Base-by-base conservation (phyloP, 2,113 vertebrate genomes). In the Australoheros scitulus region DNA sequence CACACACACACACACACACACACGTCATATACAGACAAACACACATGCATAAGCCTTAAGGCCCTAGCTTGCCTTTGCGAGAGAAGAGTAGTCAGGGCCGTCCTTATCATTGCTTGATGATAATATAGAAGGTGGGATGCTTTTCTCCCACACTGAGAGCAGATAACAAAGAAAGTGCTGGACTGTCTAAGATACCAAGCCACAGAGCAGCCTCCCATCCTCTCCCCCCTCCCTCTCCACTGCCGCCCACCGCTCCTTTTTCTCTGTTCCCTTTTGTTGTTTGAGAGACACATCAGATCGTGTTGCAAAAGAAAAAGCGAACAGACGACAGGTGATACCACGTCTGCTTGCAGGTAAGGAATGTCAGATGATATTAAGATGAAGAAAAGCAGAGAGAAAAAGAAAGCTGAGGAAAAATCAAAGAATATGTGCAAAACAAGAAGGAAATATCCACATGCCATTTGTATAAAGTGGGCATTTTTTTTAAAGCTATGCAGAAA, bases 101-200 rank as follows among this genome's bases (percentile, higher is more conserved):
- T 76, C 79, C 86, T 94, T 93, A 94, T 94, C 94, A 92, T 87
- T 81, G 82, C 72, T 64, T 65, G 86, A 79, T 88, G 90, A 94
- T 93, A 93, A 94, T 93, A 91, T 91, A 94, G 90, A 91, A 90
- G 85, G 89, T 82, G 59, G 87, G 88, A 80, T 75, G 84, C 80
- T 86, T 89, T 89, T 90, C 87, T 82, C 80, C 76, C 85, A 79
- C 83, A 89, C 70, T 38, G 78, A 87, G 82, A 80, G 84, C 64
- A 83, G 92, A 95, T 94, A 94, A 94, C 87, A 94, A 92, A 92
- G 88, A 89, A 76, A 77, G 85, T 81, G 76, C 85, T 85, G 88
- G 87, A 80, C 88, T 84, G 79, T 78, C 78, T 90, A 65, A 92
- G 89, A 92, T 92, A 93, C 59, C n/a, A 57, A 52, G 63, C 86